Conservation (phyloP, 2,797 vertebrate species). For the Fistularia commersonii region DNA sequence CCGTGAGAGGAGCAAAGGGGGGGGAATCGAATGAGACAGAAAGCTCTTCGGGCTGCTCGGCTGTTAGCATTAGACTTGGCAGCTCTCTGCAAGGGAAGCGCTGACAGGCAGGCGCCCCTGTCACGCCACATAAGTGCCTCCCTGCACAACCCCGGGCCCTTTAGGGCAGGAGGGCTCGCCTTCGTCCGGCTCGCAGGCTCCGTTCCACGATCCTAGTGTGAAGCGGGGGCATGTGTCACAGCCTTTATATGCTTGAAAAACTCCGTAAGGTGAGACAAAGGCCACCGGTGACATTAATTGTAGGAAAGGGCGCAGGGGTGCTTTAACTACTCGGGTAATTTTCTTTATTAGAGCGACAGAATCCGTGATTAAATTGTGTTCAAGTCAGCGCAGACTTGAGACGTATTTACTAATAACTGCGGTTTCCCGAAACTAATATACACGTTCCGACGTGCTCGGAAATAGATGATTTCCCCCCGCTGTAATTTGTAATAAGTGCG, state of each 20-base stretch:
- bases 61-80: conserved; percentile 72
- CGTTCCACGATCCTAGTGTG: conserved; percentile 23
- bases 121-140: conserved; percentile 67
- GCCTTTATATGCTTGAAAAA: conserved; percentile 39
- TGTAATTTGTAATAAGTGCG: conserved; percentile 1
- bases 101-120: conserved; percentile 70
- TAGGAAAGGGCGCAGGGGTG: conserved; percentile 3
- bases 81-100: conserved; percentile 65
- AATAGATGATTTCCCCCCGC: conserved; percentile 1
- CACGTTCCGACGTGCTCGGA: too few species aligned
- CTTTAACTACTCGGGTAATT: background rate
- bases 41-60: conserved; percentile 62
- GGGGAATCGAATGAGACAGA: conserved; percentile 69
- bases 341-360: conserved; percentile 11
- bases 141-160: conserved; percentile 44
- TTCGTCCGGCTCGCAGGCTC: conserved; percentile 18
- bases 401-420: too few species aligned
- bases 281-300: conserved; percentile 18
- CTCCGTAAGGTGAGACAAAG: conserved; percentile 44
- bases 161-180: conserved; percentile 45
- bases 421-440: too few species aligned
- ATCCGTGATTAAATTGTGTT: conserved; percentile 16
- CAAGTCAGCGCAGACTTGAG: conserved; percentile 4
- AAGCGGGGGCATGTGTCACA: conserved; percentile 35
- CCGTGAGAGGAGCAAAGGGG: conserved; percentile 50